phyloP scores from a whole-genome alignment of 2,888 invertebrate genomes.

The Spodoptera littoralis region DNA sequence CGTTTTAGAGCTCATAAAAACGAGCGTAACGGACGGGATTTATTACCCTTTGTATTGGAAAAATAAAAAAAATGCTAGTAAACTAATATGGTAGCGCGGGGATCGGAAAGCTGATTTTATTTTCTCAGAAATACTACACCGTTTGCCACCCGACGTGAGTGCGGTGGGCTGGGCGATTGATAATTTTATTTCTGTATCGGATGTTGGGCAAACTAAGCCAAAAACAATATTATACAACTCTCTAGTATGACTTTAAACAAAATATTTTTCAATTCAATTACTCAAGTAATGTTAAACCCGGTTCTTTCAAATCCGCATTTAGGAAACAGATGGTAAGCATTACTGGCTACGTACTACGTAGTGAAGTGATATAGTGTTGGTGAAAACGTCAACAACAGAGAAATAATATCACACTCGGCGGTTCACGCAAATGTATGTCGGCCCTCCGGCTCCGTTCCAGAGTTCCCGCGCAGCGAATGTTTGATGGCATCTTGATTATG shows the following conservation, averaged over 20 bases:
- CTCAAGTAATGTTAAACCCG: too few species aligned
- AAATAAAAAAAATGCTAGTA: conserved; percentile 73
- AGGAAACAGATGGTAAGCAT: conserved; percentile 16
- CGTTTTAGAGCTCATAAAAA: conserved; percentile 66
- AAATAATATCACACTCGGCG: conserved; percentile 31
- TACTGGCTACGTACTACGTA: neutral
- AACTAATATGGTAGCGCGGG: conserved; percentile 81
- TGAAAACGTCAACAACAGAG: conserved; percentile 29
- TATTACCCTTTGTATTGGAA: conserved; percentile 62
- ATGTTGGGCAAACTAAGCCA: conserved; percentile 47
- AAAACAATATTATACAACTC: conserved; percentile 8
- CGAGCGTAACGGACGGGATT: conserved; percentile 47
- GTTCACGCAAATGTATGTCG: conserved; percentile 41
- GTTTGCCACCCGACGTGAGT: conserved; percentile 59
- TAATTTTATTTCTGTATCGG: conserved; percentile 44
- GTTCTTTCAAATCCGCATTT: conserved; percentile 4
- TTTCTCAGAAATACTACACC: conserved; percentile 78
- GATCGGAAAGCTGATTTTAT: conserved; percentile 80
- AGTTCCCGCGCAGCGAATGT: conserved; percentile 48
- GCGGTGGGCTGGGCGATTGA: conserved; percentile 44
- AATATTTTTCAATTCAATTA: neutral
- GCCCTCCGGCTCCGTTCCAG: conserved; percentile 18
- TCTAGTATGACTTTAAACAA: neutral
- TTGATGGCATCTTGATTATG: conserved; percentile 78
- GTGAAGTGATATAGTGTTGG: conserved; percentile 4